Conservation (phyloP, 2,888 invertebrate genomes). For the Branchipolynoe longqiensis region DNA sequence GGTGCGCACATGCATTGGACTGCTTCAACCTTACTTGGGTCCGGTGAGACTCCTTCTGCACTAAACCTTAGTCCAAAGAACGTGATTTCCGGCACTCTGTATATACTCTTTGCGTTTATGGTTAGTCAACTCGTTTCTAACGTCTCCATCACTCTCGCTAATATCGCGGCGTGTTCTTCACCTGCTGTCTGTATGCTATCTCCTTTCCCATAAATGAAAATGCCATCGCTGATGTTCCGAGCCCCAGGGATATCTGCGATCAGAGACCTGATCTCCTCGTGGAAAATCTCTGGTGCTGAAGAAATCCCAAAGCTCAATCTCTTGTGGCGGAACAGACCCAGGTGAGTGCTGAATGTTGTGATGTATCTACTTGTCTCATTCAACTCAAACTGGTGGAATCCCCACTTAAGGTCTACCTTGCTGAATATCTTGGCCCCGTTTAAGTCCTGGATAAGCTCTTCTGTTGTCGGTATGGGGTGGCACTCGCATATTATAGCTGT, state of each 20-base stretch:
- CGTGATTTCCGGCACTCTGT: too few relatives aligned
- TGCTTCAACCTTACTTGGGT: too few relatives aligned
- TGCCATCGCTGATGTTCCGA: slow-evolving; percentile 80
- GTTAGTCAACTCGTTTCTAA: too few relatives aligned
- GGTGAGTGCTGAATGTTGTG: slow-evolving; percentile 69
- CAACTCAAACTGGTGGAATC: slow-evolving; percentile 70
- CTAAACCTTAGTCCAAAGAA: too few relatives aligned
- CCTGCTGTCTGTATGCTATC: slow-evolving; percentile 74
- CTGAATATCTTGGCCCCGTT: slow-evolving; percentile 68
- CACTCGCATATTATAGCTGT: slow-evolving; percentile 68
- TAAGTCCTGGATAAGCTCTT: slow-evolving; percentile 68
- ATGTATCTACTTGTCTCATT: slow-evolving; percentile 69
- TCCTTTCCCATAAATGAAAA: slow-evolving; percentile 75
- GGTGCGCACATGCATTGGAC: too few relatives aligned
- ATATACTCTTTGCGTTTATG: too few relatives aligned
- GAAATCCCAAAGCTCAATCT: slow-evolving; percentile 69
- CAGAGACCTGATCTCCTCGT: slow-evolving; percentile 79
- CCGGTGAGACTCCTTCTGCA: too few relatives aligned
- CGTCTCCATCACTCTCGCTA: too few relatives aligned
- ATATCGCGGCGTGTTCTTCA: too few relatives aligned
- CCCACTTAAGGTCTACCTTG: slow-evolving; percentile 68
- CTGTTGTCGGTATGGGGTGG: slow-evolving; percentile 68
- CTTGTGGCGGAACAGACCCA: slow-evolving; percentile 68
- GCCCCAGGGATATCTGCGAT: slow-evolving; percentile 76
- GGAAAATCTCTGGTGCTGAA: slow-evolving; percentile 82